phyloP scores from a whole-genome alignment of 2,797 vertebrate species.

The Paguma larvata region DNA sequence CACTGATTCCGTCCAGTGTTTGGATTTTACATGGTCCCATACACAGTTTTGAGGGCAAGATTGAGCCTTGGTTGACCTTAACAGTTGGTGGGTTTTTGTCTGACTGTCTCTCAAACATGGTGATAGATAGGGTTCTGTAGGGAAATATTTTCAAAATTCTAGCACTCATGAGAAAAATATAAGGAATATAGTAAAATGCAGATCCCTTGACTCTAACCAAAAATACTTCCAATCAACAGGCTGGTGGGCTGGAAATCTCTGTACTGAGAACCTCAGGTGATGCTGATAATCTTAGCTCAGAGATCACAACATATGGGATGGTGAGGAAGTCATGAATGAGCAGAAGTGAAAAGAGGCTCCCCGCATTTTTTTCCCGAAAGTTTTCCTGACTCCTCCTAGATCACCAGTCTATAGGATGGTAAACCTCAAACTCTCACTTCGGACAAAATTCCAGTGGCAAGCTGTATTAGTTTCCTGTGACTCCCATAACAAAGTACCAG shows the following conservation, averaged over 20 bases:
- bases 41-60: not conserved
- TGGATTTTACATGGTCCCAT: not conserved
- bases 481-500: not conserved
- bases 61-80: not conserved
- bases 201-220: not conserved
- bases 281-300: not conserved
- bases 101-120: not conserved
- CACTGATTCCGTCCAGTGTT: not conserved
- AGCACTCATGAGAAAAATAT: not conserved
- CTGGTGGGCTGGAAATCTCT: not conserved
- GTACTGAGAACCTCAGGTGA: not conserved
- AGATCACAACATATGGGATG: not conserved
- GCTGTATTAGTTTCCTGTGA: not conserved
- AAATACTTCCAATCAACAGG: not conserved
- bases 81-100: not conserved
- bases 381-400: not conserved
- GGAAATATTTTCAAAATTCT: not conserved
- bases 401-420: not conserved
- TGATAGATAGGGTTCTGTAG: not conserved
- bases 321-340: not conserved
- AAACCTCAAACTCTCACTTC: not conserved
- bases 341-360: not conserved
- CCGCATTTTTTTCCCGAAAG: not conserved
- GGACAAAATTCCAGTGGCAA: not conserved
- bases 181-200: not conserved